Conservation (phyloP, 2,888 invertebrate species). For the Dasypolia templi region DNA sequence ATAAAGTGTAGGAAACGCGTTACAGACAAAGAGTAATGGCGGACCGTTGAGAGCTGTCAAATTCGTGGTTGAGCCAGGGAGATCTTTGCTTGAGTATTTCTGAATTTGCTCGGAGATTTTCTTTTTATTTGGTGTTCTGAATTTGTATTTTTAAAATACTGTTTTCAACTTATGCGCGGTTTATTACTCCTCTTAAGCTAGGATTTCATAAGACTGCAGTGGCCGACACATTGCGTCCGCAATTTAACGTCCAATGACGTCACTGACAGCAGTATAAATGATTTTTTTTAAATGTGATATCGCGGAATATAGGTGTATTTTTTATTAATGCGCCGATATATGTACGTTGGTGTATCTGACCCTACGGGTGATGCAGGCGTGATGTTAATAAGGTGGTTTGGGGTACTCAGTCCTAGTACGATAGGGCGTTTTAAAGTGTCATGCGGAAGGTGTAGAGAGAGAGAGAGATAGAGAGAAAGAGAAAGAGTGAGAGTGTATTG, state of each 20-base stretch:
- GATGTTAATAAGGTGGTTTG: too few relatives aligned
- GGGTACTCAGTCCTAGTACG: too few relatives aligned
- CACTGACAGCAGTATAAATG: too few relatives aligned
- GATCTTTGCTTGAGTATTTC: constrained; percentile 21
- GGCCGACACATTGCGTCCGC: neutral
- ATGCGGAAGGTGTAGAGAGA: too few relatives aligned
- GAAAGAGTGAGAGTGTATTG: too few relatives aligned
- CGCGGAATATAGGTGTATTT: too few relatives aligned
- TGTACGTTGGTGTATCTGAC: too few relatives aligned
- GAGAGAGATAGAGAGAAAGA: too few relatives aligned
- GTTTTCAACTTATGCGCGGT: neutral
- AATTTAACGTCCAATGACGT: neutral
- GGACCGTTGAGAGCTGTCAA: constrained; percentile 45
- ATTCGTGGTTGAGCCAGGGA: constrained; percentile 23
- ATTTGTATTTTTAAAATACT: neutral
- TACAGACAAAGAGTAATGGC: constrained; percentile 64
- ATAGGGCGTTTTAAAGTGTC: too few relatives aligned
- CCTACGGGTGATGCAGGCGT: too few relatives aligned
- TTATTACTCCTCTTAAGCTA: neutral
- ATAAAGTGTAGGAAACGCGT: constrained; percentile 63
- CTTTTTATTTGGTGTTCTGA: neutral
- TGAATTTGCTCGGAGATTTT: constrained; percentile 8
- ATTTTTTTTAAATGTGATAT: too few relatives aligned
- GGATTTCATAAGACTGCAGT: neutral
- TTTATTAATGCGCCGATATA: too few relatives aligned